phyloP scores from a whole-genome alignment of 1,140 invertebrate species.

The Meloidogyne hapla region DNA sequence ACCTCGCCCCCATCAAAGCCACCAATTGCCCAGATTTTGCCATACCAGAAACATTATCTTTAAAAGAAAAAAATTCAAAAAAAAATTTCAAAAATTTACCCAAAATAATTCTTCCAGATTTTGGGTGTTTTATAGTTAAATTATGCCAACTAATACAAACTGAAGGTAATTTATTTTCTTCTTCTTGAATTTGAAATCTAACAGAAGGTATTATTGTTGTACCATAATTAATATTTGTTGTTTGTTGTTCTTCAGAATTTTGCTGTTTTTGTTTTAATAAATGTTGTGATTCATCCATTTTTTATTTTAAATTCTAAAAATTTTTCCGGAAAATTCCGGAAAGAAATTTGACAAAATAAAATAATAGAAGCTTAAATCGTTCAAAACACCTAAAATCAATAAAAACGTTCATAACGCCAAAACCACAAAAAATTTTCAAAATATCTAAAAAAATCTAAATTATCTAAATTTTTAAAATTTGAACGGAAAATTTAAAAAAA shows the following conservation, averaged over 20 bases:
- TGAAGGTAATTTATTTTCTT: neutral
- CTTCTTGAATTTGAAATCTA: neutral
- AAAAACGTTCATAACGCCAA: neutral
- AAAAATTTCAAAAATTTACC: conserved; percentile 3
- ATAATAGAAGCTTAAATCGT: no score
- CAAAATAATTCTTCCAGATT: conserved; percentile 41
- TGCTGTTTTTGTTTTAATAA: conserved; percentile 8
- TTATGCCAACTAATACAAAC: conserved; percentile 40
- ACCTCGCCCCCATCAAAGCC: conserved; percentile 64
- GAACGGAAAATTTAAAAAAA: no score
- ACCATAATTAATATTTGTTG: conserved; percentile 6
- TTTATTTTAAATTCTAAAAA: neutral
- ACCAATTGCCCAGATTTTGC: conserved; percentile 59
- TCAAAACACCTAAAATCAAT: neutral
- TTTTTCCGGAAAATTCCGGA: neutral
- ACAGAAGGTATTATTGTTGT: neutral
- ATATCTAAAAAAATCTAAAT: no score
- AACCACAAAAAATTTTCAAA: neutral
- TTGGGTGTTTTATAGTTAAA: conserved; percentile 36
- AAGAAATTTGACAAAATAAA: no score
- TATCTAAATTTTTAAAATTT: no score
- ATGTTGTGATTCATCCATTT: conserved; percentile 5
- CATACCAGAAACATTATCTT: conserved; percentile 45
- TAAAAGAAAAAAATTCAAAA: conserved; percentile 13
- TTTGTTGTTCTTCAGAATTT: neutral